A percentile compares a stretch with the other conserved stretches of the same genome.
phyloP scores from a whole-genome alignment of 2,113 vertebrate species.

The Platysteira castanea region DNA sequence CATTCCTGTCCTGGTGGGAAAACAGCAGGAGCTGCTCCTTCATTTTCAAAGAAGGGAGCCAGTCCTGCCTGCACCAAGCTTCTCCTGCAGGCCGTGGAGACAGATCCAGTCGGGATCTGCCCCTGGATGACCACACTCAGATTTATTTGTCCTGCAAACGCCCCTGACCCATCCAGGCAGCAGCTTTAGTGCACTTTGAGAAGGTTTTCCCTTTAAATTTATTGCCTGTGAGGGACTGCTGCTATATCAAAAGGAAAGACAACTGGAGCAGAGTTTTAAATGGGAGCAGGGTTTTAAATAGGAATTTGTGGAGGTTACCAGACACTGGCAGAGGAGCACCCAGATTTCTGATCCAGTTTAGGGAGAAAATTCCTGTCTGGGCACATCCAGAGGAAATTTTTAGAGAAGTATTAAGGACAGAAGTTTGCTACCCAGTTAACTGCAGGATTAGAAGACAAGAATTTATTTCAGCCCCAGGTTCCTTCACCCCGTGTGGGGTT shows the following conservation, averaged over 20 bases:
- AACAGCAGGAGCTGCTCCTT: neutral
- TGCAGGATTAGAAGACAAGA: neutral
- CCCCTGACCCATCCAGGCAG: neutral
- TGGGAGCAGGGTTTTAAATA: neutral
- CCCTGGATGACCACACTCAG: fast-evolving
- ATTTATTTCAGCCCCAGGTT: neutral
- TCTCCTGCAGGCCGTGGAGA: fast-evolving
- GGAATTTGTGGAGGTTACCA: neutral
- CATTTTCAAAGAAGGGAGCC: neutral
- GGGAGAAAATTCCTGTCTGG: neutral
- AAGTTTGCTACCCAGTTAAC: neutral
- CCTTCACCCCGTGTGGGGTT: neutral
- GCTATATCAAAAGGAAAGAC: neutral
- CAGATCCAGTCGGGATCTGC: neutral
- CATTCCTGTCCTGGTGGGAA: neutral
- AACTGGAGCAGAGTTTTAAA: neutral
- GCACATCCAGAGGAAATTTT: neutral
- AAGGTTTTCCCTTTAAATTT: neutral
- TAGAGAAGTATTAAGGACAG: neutral
- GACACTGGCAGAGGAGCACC: neutral
- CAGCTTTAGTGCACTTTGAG: neutral
- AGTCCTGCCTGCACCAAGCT: neutral
- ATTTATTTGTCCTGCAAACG: neutral
- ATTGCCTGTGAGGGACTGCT: neutral
- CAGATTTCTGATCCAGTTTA: neutral